Base-by-base conservation (phyloP, 2,113 vertebrate species). In the Climacteris rufus region DNA sequence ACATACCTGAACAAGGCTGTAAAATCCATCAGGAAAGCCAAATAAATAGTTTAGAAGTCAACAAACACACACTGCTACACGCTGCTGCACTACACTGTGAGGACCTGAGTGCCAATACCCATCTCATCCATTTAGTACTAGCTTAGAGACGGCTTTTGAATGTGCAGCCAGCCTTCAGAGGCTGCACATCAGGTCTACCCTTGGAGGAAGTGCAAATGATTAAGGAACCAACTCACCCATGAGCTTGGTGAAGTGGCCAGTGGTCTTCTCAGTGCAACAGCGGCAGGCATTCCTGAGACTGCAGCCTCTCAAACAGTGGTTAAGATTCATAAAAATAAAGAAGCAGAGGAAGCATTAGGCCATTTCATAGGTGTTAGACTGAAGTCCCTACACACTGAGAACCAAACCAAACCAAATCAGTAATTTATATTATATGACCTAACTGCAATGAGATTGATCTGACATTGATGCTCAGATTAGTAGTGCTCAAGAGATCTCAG, bases 211-310 rank as follows among this genome's bases (percentile, higher is more conserved):
- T 7, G 74, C 45, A 81, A 81, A 37, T 37, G 1, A 44, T 37
- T 80, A 71, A 77, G 37, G 50, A 60, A 23, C 11, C n/a, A 65
- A 72, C 25, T 39, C 2, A 1, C 37, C 35, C 18, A 25, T 21
- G 52, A 91, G 21, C 60, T 82, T 22, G 33, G 39, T 78, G 77
- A 83, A 77, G 64, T 66, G 76, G 70, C 16, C 20, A 63, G 10
- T 15, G 25, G 45, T 23, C 28, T 77, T 64, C 59, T n/a, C 52
- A 39, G 52, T n/a, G 49, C 69, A 84, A 60, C 24, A 81, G 56
- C 0, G 0, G 28, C 0, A 3, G 16, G 35, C 2, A 6, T 28
- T 54, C 47, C 87, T 49, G 47, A 70, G 64, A 50, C 25, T 70
- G 35, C 57, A 84, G 74, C 33, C 37, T n/a, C 49, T 13, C 70